Conservation (phyloP, 2,888 invertebrate species). For the Sarcophaga carnaria region DNA sequence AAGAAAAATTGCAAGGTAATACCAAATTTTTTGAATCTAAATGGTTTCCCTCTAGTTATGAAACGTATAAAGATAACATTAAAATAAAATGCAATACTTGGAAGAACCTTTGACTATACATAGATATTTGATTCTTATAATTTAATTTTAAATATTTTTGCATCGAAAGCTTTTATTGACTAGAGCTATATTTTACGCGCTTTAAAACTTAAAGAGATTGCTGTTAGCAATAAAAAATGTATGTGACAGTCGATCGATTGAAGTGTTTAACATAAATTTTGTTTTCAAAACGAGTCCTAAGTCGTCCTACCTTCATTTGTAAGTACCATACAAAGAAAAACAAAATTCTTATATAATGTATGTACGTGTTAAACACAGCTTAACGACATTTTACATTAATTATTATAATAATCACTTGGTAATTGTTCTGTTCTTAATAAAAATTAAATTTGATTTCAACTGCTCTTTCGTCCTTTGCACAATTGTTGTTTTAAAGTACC, state of each 20-base stretch:
- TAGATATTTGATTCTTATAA: background rate
- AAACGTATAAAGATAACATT: too few species aligned
- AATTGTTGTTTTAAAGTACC: background rate
- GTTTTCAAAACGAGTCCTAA: background rate
- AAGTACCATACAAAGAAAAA: slow-evolving; percentile 47
- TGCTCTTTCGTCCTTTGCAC: background rate
- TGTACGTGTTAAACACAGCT: slow-evolving; percentile 7
- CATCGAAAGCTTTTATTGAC: too few species aligned
- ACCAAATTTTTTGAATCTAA: background rate
- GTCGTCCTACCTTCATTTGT: slow-evolving; percentile 32
- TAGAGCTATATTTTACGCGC: too few species aligned
- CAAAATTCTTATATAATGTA: slow-evolving; percentile 13
- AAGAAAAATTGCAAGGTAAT: slow-evolving; percentile 11
- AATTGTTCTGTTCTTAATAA: background rate
- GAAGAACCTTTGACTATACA: background rate
- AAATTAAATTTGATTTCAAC: background rate
- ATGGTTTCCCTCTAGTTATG: background rate
- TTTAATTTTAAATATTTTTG: too few species aligned
- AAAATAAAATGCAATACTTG: background rate
- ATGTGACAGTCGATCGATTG: background rate
- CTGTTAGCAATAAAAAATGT: background rate
- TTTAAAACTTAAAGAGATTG: background rate
- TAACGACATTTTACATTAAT: background rate
- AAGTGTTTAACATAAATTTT: slow-evolving; percentile 8
- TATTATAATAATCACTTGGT: background rate